Conservation (phyloP, 2,113 vertebrate species). For the Xenopus tropicalis region UCB_Xtro_10.0 CM004446.2:30936501-30937000, state of each 20-base stretch:
- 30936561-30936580: too few species aligned
- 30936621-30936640: too few species aligned
- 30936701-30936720: constrained; percentile 14
- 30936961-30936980: constrained; percentile 17
- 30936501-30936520: too few species aligned
- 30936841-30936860: constrained; percentile 23
- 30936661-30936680: background rate
- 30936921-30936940: constrained; percentile 17
- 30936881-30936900: constrained; percentile 31
- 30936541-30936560: too few species aligned
- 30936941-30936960: constrained; percentile 11
- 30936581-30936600: too few species aligned
- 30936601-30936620: too few species aligned
- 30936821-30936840: constrained; percentile 28
- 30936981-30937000: background rate
- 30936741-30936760: constrained; percentile 30
- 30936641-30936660: background rate
- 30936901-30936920: constrained; percentile 35
- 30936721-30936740: constrained; percentile 13
- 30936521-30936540: too few species aligned
- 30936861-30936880: constrained; percentile 15
- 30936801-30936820: constrained; percentile 30
- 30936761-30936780: constrained; percentile 34
- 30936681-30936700: constrained; percentile 11
- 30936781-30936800: constrained; percentile 25